Conservation (phyloP, 2,888 invertebrate species). For the Pachliopta kotzebuea region DNA sequence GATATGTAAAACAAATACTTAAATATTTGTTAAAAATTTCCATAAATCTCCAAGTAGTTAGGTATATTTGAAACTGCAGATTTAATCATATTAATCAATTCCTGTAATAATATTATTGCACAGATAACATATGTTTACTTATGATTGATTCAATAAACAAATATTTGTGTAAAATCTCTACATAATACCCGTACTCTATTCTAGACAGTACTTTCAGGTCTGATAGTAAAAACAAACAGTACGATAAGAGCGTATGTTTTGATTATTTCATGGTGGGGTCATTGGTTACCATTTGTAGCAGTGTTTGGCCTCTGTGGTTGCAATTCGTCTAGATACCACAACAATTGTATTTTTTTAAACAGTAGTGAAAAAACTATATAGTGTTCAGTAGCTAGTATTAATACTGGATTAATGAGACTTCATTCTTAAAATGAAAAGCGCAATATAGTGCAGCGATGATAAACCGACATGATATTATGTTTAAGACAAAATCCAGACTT, state of each 20-base stretch:
- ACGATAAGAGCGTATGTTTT: not conserved
- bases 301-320: too few species aligned
- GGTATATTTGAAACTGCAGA: not conserved
- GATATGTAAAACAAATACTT: too few species aligned
- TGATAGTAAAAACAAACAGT: not conserved
- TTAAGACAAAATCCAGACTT: too few species aligned
- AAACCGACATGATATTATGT: too few species aligned
- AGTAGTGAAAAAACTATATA: too few species aligned
- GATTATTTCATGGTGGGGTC: not conserved
- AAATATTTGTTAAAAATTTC: not conserved
- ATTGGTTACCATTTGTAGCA: not conserved
- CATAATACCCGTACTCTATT: slow-evolving; percentile 7
- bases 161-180: slow-evolving; percentile 22
- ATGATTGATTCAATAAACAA: slow-evolving; percentile 13
- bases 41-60: not conserved
- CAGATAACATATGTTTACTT: slow-evolving; percentile 25
- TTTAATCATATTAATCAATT: slow-evolving; percentile 4
- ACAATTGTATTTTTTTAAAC: too few species aligned
- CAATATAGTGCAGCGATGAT: too few species aligned
- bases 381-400: too few species aligned
- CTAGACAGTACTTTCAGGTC: not conserved
- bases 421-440: too few species aligned
- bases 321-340: too few species aligned
- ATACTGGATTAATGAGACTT: too few species aligned
- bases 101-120: slow-evolving; percentile 23